phyloP scores from a whole-genome alignment of 2,113 vertebrate species.

The Podocnemis expansa region DNA sequence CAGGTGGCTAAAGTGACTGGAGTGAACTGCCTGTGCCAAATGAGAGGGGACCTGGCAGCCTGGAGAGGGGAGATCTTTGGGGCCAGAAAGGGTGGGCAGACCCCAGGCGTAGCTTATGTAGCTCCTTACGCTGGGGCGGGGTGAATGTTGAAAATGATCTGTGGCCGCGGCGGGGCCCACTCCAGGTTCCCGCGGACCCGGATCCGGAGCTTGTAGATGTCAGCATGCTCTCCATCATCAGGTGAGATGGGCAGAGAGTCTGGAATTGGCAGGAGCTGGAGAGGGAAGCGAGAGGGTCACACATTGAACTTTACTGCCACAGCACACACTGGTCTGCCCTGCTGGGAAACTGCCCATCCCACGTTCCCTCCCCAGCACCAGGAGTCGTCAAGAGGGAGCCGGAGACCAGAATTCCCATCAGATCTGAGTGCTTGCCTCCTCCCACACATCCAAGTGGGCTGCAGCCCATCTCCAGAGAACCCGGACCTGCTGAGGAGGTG shows the following conservation, averaged over 20 bases:
- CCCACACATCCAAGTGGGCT: not conserved
- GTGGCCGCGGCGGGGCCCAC: constrained; percentile 95
- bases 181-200: constrained; percentile 96
- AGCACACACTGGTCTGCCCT: not conserved
- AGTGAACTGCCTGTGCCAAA: not conserved
- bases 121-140: constrained; percentile 89
- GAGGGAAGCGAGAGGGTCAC: constrained; percentile 11
- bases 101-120: fast-evolving
- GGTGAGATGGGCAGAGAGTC: constrained; percentile 96
- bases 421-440: not conserved
- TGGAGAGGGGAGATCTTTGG: not conserved
- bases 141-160: constrained; percentile 98
- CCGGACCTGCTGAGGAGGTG: not conserved
- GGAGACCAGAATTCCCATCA: not conserved
- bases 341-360: not conserved
- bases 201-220: constrained; percentile 96
- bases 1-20: not conserved
- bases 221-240: constrained; percentile 94
- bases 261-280: constrained; percentile 93
- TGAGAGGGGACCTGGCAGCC: not conserved
- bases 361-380: not conserved
- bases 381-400: not conserved
- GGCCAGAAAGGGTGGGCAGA: not conserved
- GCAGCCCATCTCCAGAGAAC: not conserved
- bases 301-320: not conserved